A percentile compares a stretch with the other conserved stretches of the same genome.
Evolutionary conservation across 2,113 vertebrate species (phyloP).

Genomic region (Chionis minor): DNA sequence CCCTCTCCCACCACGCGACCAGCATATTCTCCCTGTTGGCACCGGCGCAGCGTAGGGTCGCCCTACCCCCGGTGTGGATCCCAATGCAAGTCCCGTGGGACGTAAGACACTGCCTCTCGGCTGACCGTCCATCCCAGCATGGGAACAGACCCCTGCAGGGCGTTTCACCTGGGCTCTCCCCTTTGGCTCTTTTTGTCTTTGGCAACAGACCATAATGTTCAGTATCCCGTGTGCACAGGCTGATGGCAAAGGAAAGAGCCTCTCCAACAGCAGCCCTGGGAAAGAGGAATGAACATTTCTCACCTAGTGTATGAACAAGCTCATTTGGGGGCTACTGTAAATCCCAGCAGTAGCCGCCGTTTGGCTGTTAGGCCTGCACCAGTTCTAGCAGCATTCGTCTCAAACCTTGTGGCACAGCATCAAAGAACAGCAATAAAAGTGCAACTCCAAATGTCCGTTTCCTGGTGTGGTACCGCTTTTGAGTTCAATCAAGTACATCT

Average conservation of each 20-base stretch:
- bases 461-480: not conserved
- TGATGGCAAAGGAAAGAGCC: not conserved
- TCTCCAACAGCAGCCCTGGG: not conserved
- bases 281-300: not conserved
- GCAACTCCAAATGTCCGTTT: not conserved
- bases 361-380: not conserved
- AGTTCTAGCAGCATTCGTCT: not conserved
- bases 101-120: not conserved
- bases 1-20: not conserved
- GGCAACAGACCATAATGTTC: not conserved
- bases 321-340: not conserved
- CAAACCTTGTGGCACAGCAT: not conserved
- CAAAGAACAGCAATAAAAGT: not conserved
- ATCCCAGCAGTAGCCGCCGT: not conserved
- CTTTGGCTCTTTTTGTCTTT: not conserved
- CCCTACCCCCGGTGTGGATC: not conserved
- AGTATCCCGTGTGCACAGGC: not conserved
- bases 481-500: not conserved
- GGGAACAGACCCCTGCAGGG: not conserved
- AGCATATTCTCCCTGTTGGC: not conserved
- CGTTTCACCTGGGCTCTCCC: not conserved
- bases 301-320: not conserved
- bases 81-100: not conserved
- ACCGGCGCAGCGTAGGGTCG: fast-evolving
- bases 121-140: not conserved